Evolutionary conservation across 2,888 invertebrate genomes (phyloP).

Genomic region (Lasioglossum calceatum): DNA sequence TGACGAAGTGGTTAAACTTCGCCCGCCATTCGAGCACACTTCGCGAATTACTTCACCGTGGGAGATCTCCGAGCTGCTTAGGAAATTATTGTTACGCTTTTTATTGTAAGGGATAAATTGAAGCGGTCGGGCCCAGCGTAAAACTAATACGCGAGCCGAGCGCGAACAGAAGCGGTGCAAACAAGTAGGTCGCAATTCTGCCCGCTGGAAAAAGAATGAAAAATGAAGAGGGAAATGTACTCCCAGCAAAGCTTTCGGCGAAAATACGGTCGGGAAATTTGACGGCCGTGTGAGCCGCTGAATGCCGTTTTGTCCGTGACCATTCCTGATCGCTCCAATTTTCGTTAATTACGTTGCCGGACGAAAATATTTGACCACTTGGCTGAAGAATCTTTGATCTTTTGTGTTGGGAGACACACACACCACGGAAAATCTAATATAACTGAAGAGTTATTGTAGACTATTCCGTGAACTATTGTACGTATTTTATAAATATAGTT

Average conservation of each 20-base stretch:
- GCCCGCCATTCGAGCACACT: background rate
- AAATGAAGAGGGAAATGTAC: background rate
- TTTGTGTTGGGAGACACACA: background rate
- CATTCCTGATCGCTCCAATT: background rate
- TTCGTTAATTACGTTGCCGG: background rate
- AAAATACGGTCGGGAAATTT: background rate
- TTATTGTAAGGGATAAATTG: background rate
- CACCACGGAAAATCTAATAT: background rate
- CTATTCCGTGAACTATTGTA: background rate
- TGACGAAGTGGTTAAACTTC: background rate
- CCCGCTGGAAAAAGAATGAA: background rate
- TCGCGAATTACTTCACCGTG: background rate
- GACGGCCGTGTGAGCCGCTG: background rate
- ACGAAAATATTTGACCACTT: background rate
- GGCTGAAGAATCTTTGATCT: background rate
- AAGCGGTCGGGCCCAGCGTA: background rate
- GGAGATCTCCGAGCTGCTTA: background rate
- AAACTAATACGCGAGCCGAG: background rate
- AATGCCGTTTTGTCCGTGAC: background rate
- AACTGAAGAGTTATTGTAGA: background rate
- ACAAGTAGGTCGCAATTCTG: background rate
- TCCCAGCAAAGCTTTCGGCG: background rate
- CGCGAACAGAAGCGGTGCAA: background rate
- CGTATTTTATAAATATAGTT: background rate
- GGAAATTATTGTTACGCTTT: background rate